These are phyloP conservation scores for Cebidichthys violaceus DNA, from an alignment of 2,113 vertebrate genomes.

Conservation along the genomic window DNA sequence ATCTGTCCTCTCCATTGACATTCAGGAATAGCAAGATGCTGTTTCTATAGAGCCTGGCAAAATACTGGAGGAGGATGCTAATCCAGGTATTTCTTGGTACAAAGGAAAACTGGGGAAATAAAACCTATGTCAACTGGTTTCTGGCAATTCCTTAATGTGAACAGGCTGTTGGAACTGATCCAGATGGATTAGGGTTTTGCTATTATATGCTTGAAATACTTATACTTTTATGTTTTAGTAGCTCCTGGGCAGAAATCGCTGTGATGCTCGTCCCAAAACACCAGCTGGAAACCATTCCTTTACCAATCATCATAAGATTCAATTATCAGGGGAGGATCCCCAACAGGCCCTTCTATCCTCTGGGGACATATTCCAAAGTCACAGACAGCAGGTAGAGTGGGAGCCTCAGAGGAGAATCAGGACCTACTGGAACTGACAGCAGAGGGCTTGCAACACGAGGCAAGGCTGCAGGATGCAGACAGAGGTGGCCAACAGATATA, in stretches of 20 bases:
- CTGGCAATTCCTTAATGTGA: neutral
- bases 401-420: neutral
- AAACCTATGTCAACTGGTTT: neutral
- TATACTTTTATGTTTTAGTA: constrained; percentile 2
- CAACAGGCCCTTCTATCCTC: neutral
- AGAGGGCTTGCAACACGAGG: neutral
- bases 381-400: neutral
- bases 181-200: neutral
- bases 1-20: neutral
- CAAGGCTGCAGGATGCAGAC: neutral
- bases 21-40: neutral
- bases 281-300: neutral
- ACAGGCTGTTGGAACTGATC: neutral
- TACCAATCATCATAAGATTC: neutral
- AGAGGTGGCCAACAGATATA: neutral
- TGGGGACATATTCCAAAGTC: neutral
- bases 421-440: neutral
- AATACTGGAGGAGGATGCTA: neutral
- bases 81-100: neutral
- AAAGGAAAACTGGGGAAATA: neutral
- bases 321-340: neutral
- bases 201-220: neutral
- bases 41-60: neutral
- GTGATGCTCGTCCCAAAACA: neutral
- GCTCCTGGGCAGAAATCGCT: neutral